Evolutionary conservation across 2,113 vertebrate species (phyloP).

Genomic region (Zingel zingel): DNA sequence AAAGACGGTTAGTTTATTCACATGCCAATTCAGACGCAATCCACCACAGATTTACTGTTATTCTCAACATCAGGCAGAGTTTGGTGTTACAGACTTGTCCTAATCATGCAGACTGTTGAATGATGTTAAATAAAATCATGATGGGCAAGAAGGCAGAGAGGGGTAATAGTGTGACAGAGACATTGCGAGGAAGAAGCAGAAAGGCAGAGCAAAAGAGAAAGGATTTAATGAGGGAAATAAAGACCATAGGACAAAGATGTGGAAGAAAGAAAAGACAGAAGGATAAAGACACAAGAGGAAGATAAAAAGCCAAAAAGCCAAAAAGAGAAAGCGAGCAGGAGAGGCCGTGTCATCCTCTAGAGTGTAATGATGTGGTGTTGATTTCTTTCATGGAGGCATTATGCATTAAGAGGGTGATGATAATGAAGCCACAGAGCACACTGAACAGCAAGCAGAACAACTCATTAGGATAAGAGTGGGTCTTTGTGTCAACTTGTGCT

Average conservation of each 20-base stretch:
- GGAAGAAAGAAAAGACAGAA: neutral
- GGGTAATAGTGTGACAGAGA: constrained; percentile 37
- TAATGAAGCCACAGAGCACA: constrained; percentile 73
- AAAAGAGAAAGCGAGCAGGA: constrained; percentile 19
- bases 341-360: constrained; percentile 34
- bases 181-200: neutral
- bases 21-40: constrained; percentile 41
- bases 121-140: constrained; percentile 42
- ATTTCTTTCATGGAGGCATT: constrained; percentile 72
- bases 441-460: constrained; percentile 57
- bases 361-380: constrained; percentile 74
- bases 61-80: constrained; percentile 53
- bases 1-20: constrained; percentile 46
- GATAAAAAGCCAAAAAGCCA: constrained; percentile 22
- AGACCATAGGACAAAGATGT: neutral
- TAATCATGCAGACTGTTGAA: constrained; percentile 39
- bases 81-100: constrained; percentile 36
- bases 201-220: neutral
- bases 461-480: constrained; percentile 72
- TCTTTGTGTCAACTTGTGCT: constrained; percentile 25
- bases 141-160: constrained; percentile 10
- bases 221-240: constrained; percentile 41
- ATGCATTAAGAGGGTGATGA: constrained; percentile 68
- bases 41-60: constrained; percentile 48
- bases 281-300: constrained; percentile 12